Conservation (phyloP, 2,113 vertebrate genomes). For the Scomber colias region DNA sequence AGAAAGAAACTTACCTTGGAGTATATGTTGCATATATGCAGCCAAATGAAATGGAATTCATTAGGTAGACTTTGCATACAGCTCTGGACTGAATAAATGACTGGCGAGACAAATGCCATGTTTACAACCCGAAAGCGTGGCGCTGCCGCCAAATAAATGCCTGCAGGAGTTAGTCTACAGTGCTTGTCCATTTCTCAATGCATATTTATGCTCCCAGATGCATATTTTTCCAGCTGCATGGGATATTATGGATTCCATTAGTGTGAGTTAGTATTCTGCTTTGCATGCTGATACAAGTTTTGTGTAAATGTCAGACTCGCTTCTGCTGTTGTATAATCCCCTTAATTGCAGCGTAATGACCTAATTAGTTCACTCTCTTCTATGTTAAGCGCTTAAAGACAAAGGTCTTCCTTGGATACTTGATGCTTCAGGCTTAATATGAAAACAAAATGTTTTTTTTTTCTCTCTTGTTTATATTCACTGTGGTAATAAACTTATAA, state of each 20-base stretch:
- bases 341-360: conserved; percentile 41
- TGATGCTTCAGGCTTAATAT: conserved; percentile 8
- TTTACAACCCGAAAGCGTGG: conserved; percentile 7
- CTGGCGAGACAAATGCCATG: conserved; percentile 28
- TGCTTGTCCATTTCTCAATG: conserved; percentile 10
- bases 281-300: conserved; percentile 33
- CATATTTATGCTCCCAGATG: conserved; percentile 53
- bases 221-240: conserved; percentile 23
- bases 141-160: conserved; percentile 27
- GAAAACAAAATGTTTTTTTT: not conserved
- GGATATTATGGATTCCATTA: conserved; percentile 34
- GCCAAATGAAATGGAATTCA: not conserved
- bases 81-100: conserved; percentile 23
- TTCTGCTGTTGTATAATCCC: conserved; percentile 49
- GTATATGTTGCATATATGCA: conserved; percentile 8
- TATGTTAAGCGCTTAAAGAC: conserved; percentile 24
- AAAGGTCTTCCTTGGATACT: not conserved
- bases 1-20: not conserved
- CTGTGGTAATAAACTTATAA: not conserved
- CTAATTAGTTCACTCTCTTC: conserved; percentile 43
- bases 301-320: conserved; percentile 63
- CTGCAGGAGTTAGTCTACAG: conserved; percentile 1
- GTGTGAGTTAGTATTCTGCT: conserved; percentile 39
- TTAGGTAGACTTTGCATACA: conserved; percentile 6
- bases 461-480: not conserved